These are phyloP conservation scores for Monopis laevigella DNA, from an alignment of 2,888 invertebrate species.

Conservation along the genomic window DNA sequence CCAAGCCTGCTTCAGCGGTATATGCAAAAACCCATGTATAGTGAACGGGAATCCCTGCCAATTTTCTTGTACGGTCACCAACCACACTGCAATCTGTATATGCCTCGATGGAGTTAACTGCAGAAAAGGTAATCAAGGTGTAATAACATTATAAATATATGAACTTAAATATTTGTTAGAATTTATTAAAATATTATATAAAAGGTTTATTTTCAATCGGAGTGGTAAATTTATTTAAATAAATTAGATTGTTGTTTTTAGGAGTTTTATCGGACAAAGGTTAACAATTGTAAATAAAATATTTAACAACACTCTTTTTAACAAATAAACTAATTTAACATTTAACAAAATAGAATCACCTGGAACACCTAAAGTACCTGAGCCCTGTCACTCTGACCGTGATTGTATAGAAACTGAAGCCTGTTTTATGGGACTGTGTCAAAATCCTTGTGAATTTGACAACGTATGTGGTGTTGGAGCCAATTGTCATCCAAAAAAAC, in stretches of 20 bases:
- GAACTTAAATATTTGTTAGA: background rate
- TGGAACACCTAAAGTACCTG: conserved; percentile 75
- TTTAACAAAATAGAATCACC: conserved; percentile 72
- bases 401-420: conserved; percentile 86
- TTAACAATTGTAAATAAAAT: conserved; percentile 9
- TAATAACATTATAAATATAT: conserved; percentile 4
- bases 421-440: conserved; percentile 84
- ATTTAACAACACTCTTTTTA: conserved; percentile 13
- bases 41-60: conserved; percentile 61
- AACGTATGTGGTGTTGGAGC: conserved; percentile 80
- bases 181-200: background rate
- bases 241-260: background rate
- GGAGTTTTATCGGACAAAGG: conserved; percentile 12
- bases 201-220: conserved; percentile 6
- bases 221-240: background rate
- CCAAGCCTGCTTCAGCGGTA: conserved; percentile 71
- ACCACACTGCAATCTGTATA: conserved; percentile 71
- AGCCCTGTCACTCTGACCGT: conserved; percentile 83
- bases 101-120: conserved; percentile 70
- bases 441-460: conserved; percentile 85
- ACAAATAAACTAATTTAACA: conserved; percentile 51
- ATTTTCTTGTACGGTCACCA: conserved; percentile 69
- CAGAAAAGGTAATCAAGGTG: conserved; percentile 66
- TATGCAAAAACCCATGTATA: conserved; percentile 72
- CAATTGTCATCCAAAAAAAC: conserved; percentile 82